Evolutionary conservation across 1,140 invertebrate species (phyloP), one percentile per base, ranked within the genome.

Genomic region (Papilio glaucus): DNA sequence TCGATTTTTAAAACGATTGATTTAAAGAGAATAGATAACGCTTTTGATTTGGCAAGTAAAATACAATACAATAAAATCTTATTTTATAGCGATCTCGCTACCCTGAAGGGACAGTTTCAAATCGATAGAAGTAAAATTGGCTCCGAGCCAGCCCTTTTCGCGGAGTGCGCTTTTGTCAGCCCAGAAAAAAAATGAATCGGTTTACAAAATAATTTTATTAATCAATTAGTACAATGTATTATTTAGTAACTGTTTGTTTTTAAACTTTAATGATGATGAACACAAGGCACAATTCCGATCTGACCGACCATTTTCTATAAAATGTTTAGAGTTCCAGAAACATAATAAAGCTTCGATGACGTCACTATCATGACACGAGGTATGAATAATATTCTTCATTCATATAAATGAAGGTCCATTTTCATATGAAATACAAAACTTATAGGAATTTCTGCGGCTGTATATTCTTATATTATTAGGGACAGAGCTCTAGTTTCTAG

Each of bases 121-220:
- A 78, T 73, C 75, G 73, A 78, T 78, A 78, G 49, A 75, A 78
- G 70, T 67, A 72, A 71, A 72, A 24, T 61, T 76, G 74, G 74
- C 74, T 10, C 5, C 7, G 18, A 38, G 71, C 74, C 74, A 76
- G 65, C 53, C 63, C 71, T 53, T 74, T 71, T n/a, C 24, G 24
- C 53, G 38, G 72, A 73, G 68, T 60, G 74, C 61, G 68, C 65
- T 69, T 76, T 76, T 76, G 74, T 76, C 62, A 37, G 41, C 62
- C 62, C 45, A 68, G 6, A 24, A 24, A 53, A 49, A 49, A 57
- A 26, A 53, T 8, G 9, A 53, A 21, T 0, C 49, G 49, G 2
- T 13, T 57, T 18, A 18, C 10, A 53, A 24, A 53, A 49, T 49
- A 7, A 45, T 24, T 24, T 24, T 24, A 53, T 24, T 53, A 53